Percentiles rank a stretch among this genome's conserved stretches.
Conservation (phyloP, 2,797 vertebrate genomes). For the Zenarchopterus dispar region DNA sequence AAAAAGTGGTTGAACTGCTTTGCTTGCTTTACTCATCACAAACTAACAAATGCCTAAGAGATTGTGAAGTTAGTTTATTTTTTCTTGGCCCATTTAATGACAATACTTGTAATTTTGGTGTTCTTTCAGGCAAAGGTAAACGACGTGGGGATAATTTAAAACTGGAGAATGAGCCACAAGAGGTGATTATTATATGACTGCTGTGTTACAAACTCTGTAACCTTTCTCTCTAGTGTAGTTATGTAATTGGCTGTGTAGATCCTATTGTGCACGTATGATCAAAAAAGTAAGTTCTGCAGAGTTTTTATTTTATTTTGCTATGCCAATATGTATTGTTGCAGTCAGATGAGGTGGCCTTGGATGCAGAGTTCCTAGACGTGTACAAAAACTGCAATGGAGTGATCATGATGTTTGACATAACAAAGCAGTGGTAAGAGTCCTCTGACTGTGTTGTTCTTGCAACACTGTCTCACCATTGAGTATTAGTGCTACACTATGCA, state of each 20-base stretch:
- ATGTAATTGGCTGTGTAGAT: not conserved
- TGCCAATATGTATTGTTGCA: conserved; percentile 53
- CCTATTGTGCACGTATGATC: not conserved
- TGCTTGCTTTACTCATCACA: conserved; percentile 43
- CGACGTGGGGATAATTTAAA: conserved; percentile 93
- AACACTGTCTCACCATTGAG: no score
- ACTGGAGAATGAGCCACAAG: conserved; percentile 96
- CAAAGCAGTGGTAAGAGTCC: conserved; percentile 93
- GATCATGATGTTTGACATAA: conserved; percentile 99
- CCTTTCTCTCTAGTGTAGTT: conserved; percentile 10
- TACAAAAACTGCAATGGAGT: conserved; percentile 98
- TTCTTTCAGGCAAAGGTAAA: conserved; percentile 91
- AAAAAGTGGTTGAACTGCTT: conserved; percentile 35
- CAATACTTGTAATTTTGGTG: conserved; percentile 18
- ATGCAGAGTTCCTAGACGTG: conserved; percentile 97
- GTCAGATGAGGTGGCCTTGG: conserved; percentile 95
- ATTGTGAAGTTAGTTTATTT: no score
- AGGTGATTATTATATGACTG: conserved; percentile 84
- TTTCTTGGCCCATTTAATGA: not conserved
- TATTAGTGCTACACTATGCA: no score
- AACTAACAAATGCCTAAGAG: conserved; percentile 11
- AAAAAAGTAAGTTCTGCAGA: no score
- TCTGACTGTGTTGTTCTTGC: not conserved
- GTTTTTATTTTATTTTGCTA: not conserved
- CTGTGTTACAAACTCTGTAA: conserved; percentile 38